Evolutionary conservation across 2,797 vertebrate species (phyloP), one percentile per base, ranked within the genome.

Genomic region (Chiroxiphia lanceolata): DNA sequence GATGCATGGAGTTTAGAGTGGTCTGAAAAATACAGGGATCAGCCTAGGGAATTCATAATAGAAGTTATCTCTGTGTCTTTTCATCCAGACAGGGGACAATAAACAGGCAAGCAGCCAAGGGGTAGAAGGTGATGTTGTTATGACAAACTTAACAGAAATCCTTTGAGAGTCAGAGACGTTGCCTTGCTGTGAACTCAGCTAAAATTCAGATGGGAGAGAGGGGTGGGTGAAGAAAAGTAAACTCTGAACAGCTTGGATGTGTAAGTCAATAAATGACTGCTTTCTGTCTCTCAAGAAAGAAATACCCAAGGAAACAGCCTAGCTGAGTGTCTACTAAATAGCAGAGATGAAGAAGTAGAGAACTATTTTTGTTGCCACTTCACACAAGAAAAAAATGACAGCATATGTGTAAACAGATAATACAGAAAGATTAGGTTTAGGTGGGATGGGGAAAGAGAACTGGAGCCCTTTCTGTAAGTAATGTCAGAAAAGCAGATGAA

Each of bases 271-370:
- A 92, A 90, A 65, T 70, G 27, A 65, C 45, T 67, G 15, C 51
- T 88, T 92, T 89, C 40, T 87, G 11, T 51, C 85, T 57, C 61
- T 47, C 61, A 50, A 83, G 84, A 86, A 93, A 92, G 90, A 90
- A 83, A 91, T 53, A 59, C 13, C 15, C 21, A 70, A 81, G 60
- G 63, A 81, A 92, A 85, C 33, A 87, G 20, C 50, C 36, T 83
- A 34, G 18, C 22, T 78, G 18, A 83, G 4, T 48, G n/a, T 69
- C 72, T 91, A 34, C 65, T 78, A 87, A 89, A 83, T 19, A 83
- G 13, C 12, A 47, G 84, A 76, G 44, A 69, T 77, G 64, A 69
- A 47, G n/a, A 60, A 64, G n/a, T 31, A 79, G 44, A 51, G 29
- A 95, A 83, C 48, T 42, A 61, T 81, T 96, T 79, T 40, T 51